A percentile compares a stretch with the other conserved stretches of the same genome.
phyloP scores from a whole-genome alignment of 2,888 invertebrate genomes.

The Idaea dimidiata region DNA sequence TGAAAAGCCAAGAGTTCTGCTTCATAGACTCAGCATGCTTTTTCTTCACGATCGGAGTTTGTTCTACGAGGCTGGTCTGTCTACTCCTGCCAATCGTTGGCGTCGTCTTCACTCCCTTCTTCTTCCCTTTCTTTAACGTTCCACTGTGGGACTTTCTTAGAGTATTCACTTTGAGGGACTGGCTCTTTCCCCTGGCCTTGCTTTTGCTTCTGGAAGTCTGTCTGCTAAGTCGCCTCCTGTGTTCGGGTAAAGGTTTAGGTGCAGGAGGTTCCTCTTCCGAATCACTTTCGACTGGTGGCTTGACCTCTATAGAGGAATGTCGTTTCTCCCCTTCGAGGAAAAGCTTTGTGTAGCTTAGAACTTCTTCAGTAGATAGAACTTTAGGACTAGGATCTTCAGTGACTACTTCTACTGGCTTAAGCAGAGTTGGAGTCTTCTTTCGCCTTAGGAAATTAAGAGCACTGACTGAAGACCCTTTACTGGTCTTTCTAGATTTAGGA shows the following conservation, averaged over 20 bases:
- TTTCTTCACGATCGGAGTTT: conserved; percentile 61
- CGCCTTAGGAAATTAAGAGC: conserved; percentile 68
- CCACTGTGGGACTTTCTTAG: conserved; percentile 72
- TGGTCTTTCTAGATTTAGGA: conserved; percentile 65
- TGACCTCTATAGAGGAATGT: conserved; percentile 49
- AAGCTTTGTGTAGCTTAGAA: conserved; percentile 60
- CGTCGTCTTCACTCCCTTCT: conserved; percentile 63
- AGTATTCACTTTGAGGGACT: conserved; percentile 69
- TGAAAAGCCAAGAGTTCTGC: conserved; percentile 71
- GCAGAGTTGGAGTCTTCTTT: conserved; percentile 66
- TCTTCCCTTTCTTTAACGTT: conserved; percentile 69
- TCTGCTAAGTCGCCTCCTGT: conserved; percentile 66
- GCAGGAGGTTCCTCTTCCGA: conserved; percentile 64
- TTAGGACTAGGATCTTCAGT: conserved; percentile 58
- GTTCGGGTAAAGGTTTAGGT: conserved; percentile 59
- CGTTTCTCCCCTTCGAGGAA: conserved; percentile 70
- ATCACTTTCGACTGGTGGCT: conserved; percentile 60
- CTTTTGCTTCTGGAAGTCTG: conserved; percentile 75
- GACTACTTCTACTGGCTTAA: conserved; percentile 64
- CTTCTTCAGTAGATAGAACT: conserved; percentile 53
- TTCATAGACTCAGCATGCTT: conserved; percentile 59
- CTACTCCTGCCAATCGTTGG: conserved; percentile 53
- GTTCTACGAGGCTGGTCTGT: conserved; percentile 68
- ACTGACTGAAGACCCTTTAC: conserved; percentile 70
- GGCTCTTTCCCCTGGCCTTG: conserved; percentile 71